These are phyloP conservation scores for Talpa occidentalis DNA, from an alignment of 2,113 vertebrate genomes.

Conservation along the genomic window DNA sequence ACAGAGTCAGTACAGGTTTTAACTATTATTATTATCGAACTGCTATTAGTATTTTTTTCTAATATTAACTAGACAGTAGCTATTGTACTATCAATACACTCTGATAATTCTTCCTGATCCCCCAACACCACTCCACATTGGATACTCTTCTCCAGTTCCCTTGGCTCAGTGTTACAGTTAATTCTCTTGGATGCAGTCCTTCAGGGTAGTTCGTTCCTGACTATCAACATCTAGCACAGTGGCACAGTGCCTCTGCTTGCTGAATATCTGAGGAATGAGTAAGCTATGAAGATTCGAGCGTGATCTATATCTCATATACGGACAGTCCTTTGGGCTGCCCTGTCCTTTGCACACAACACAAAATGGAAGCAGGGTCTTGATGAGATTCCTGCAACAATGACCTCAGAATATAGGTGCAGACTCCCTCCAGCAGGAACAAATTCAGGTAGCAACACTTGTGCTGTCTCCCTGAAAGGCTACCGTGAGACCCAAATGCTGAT, in stretches of 20 bases:
- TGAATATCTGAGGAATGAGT: not conserved
- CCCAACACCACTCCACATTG: not conserved
- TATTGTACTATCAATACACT: not conserved
- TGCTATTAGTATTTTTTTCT: not conserved
- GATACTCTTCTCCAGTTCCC: not conserved
- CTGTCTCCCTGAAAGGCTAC: not conserved
- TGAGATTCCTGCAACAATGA: not conserved
- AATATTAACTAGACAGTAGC: not conserved
- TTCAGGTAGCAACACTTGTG: not conserved
- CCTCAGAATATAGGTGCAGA: not conserved
- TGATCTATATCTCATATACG: not conserved
- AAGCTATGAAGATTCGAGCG: not conserved
- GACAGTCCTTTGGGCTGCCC: not conserved
- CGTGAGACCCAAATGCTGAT: not conserved
- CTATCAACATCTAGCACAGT: not conserved
- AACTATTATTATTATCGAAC: not conserved
- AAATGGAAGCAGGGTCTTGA: not conserved
- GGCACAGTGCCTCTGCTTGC: not conserved
- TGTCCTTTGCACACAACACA: not conserved
- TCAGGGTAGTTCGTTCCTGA: not conserved
- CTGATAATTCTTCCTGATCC: not conserved
- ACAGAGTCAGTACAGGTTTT: not conserved
- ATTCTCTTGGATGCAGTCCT: not conserved
- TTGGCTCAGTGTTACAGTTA: not conserved
- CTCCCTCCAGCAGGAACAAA: not conserved